Evolutionary conservation across 2,797 vertebrate species (phyloP), one percentile per base, ranked within the genome.

Genomic region (Botia almorhae): DNA sequence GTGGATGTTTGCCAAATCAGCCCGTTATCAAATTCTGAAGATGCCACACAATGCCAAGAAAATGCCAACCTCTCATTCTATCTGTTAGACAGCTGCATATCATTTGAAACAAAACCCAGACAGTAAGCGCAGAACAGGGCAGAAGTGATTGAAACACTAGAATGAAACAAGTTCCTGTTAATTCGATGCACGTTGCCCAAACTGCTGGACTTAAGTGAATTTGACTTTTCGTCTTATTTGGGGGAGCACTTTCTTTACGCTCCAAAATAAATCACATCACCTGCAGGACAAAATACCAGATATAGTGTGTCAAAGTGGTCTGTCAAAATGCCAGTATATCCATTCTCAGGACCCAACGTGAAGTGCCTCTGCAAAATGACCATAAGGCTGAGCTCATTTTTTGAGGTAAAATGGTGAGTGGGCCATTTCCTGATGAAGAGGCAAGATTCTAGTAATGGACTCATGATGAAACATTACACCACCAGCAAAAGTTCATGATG

Each of bases 81-180:
- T 26, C 46, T 19, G 51, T 61, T 48, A 58, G 84, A 82, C 84
- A 82, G 84, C 82, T 83, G 84, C 39, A 65, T 73, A 78, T 85
- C 84, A 77, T 85, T 80, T 82, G 55, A 80, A 39, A 36, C 69
- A 71, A 63, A 83, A 80, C 17, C 53, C 39, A 67, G 68, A 81
- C 43, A 81, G 53, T 46, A 60, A 65, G 60, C 76, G 39, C 23
- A 33, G 68, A 70, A 50, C 13, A 56, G 60, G 58, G 76, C 69
- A 51, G 36, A 78, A 80, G 80, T 16, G 63, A 70, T 73, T 76
- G 82, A 84, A 82, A 84, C 69, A 70, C 73, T 82, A 84, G 82
- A 84, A 82, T 68, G 48, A 80, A 86, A 84, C 82, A 84, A 81
- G 80, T 77, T 84, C 74, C 76, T 83, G 73, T 74, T 86, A 86